phyloP scores from a whole-genome alignment of 2,797 vertebrate species.

The Knipowitschia caucasica region DNA sequence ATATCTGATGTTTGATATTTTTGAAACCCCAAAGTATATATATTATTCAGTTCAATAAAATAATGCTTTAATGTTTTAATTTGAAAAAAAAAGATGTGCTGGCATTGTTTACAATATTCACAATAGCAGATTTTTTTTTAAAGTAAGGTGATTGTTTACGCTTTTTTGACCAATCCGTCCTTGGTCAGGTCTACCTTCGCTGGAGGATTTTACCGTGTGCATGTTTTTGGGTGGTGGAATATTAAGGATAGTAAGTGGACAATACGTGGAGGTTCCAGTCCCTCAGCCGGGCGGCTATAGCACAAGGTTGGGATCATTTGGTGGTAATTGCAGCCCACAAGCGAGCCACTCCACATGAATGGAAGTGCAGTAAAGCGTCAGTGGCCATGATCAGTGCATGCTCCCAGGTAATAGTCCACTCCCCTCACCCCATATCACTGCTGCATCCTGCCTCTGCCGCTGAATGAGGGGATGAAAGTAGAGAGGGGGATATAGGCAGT shows the following conservation, averaged over 20 bases:
- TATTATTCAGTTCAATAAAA: no score
- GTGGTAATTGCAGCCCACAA: slow-evolving; percentile 77
- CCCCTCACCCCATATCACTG: slow-evolving; percentile 17
- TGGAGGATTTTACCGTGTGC: no score
- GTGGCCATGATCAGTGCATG: slow-evolving; percentile 69
- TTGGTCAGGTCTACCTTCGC: no score
- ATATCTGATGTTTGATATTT: no score
- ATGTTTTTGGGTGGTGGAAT: no score
- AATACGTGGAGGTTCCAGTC: slow-evolving; percentile 44
- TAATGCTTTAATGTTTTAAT: no score
- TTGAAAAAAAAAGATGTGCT: no score
- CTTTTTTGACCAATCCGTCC: no score
- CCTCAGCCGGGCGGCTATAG: slow-evolving; percentile 56
- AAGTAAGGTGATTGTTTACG: no score
- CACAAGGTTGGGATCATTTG: slow-evolving; percentile 76
- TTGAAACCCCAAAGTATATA: no score
- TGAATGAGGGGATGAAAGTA: slow-evolving; percentile 77
- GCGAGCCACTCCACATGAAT: slow-evolving; percentile 83
- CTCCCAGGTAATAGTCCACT: slow-evolving; percentile 72
- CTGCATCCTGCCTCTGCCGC: slow-evolving; percentile 41
- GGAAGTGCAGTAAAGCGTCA: slow-evolving; percentile 74
- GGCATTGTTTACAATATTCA: no score
- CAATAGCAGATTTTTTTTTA: no score
- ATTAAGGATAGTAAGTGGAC: slow-evolving; percentile 36
- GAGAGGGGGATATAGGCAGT: slow-evolving; percentile 75